Evolutionary conservation across 2,113 vertebrate species (phyloP).

Genomic region (Barnardius zonarius): DNA sequence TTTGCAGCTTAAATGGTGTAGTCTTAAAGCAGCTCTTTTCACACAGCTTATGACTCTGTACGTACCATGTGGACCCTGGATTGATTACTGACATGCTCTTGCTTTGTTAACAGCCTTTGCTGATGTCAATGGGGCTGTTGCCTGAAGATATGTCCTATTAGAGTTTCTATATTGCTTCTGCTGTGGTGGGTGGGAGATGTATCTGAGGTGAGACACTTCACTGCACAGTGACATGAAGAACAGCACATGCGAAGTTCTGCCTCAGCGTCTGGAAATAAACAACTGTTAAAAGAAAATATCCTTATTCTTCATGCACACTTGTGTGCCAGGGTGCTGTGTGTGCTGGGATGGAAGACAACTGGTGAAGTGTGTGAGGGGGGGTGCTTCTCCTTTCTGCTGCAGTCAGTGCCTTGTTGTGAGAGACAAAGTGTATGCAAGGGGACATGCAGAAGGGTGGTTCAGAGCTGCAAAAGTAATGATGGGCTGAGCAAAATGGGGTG

Average conservation of each 20-base stretch:
- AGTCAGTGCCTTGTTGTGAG: neutral
- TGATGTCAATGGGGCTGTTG: neutral
- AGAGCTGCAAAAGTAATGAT: neutral
- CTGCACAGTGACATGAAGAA: neutral
- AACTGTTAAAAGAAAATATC: neutral
- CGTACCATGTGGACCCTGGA: neutral
- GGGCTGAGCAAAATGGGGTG: fast-evolving
- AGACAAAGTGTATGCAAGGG: fast-evolving
- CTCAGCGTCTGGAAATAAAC: neutral
- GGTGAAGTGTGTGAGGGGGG: neutral
- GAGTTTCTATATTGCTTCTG: neutral
- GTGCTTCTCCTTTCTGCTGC: neutral
- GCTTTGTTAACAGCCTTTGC: neutral
- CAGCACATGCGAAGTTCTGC: neutral
- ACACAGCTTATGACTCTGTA: neutral
- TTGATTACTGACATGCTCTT: neutral
- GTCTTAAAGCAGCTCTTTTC: neutral
- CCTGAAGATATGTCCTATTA: neutral
- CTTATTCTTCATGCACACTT: neutral
- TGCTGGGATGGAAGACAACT: neutral
- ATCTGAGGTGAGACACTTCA: neutral
- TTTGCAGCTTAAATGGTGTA: neutral
- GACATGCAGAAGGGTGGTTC: neutral
- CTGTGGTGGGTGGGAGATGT: neutral
- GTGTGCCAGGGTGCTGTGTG: neutral